Evolutionary conservation across 1,140 invertebrate genomes (phyloP), one percentile per base, ranked within the genome.

Genomic region (Drosophila athabasca): DNA sequence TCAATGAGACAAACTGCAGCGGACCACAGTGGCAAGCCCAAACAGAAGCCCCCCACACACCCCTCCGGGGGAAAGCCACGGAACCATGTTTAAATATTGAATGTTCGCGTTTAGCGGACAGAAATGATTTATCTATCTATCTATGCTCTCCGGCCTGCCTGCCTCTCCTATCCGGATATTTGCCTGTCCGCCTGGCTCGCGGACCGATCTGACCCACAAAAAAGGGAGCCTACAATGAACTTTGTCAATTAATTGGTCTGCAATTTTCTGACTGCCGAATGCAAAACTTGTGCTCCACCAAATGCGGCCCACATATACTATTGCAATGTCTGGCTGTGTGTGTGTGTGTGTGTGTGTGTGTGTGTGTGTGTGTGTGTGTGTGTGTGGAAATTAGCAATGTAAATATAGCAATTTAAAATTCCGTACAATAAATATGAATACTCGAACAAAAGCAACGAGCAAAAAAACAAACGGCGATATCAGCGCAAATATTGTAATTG

Each of bases 381-480:
- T 81, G 77, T 81, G 62, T 77, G 78, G 77, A 76, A 87, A 87
- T 87, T 87, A 87, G 82, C 82, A 87, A 87, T 87, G 82, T 87
- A 87, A 87, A 87, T 87, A 87, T 87, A 76, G 82, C 82, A 87
- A 87, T 87, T 87, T 87, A 87, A 87, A 87, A 87, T 87, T 78
- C 78, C 70, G 75, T 72, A 87, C 82, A 87, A 87, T 87, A 87
- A 87, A 87, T 87, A 87, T 87, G 82, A 82, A 87, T 87, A 81
- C 75, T 31, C 29, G 7, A 31, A 31, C 29, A 81, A 87, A 67
- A 87, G 78, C 73, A 62, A 45, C 62, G 72, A 49, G 72, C 75
- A 62, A 74, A 81, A 85, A 87, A 85, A 75, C 82, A 85, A 85
- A 85, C 82, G 82, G 82, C 77, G 82, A 85, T 85, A 85, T 87